Percentiles rank a stretch among this genome's conserved stretches.
These are phyloP conservation scores for Aradophagus sp. DNA, from an alignment of 1,140 invertebrate genomes.

Conservation along the genomic window DNA sequence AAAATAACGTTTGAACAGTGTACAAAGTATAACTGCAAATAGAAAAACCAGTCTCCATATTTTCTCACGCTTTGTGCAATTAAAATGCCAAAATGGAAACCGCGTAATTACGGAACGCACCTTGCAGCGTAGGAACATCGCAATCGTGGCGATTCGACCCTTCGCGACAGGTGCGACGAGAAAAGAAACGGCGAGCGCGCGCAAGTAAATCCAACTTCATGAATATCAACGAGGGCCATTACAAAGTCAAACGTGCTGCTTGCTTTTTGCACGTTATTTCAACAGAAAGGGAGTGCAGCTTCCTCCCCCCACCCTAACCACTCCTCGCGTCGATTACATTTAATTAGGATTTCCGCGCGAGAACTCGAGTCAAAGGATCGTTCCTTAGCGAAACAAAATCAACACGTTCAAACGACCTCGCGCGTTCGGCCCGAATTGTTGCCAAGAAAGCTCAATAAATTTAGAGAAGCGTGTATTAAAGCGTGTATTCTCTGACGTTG, in stretches of 20 bases:
- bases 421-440: too few species aligned
- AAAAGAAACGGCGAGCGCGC: slow-evolving; percentile 1
- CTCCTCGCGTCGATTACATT: too few species aligned
- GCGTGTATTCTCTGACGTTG: too few species aligned
- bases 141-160: slow-evolving; percentile 6
- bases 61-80: too few species aligned
- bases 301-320: too few species aligned
- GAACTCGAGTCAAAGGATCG: slow-evolving; percentile 13
- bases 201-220: slow-evolving; percentile 22
- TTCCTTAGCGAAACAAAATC: slow-evolving; percentile 28
- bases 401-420: slow-evolving; percentile 6
- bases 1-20: too few species aligned
- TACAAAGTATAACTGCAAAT: too few species aligned
- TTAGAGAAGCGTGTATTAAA: too few species aligned
- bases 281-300: slow-evolving; percentile 3
- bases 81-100: too few species aligned
- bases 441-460: too few species aligned
- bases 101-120: too few species aligned
- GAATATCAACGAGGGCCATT: slow-evolving; percentile 28
- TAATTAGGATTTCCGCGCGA: slow-evolving; percentile 33
- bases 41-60: too few species aligned
- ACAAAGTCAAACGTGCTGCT: slow-evolving; percentile 23
- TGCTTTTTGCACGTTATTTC: slow-evolving; percentile 14
- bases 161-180: slow-evolving; percentile 13
- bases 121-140: not conserved